Percentiles rank a stretch among this genome's conserved stretches.
These are phyloP conservation scores for Cosmia trapezina DNA, from an alignment of 2,888 invertebrate species.

Conservation along the genomic window DNA sequence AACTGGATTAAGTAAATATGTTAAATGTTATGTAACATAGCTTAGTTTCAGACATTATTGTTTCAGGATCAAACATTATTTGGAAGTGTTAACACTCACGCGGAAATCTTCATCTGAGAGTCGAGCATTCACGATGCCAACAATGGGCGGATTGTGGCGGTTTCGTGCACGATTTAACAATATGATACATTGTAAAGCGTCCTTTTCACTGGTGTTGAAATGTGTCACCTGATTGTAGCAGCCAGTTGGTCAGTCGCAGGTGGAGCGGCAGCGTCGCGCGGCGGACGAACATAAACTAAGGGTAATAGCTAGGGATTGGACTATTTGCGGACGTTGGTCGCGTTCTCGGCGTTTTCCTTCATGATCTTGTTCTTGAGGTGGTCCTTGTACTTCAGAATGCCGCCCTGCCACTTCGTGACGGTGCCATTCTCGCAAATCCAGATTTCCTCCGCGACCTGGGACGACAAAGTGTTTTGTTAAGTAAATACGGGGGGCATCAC, in stretches of 20 bases:
- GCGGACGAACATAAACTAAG: slow-evolving; percentile 60
- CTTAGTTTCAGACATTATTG: slow-evolving; percentile 26
- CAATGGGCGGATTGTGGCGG: not conserved
- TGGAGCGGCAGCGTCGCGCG: slow-evolving; percentile 61
- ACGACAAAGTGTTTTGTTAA: slow-evolving; percentile 9
- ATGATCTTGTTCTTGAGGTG: slow-evolving; percentile 96
- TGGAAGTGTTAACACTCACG: not conserved
- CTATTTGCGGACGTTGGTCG: slow-evolving; percentile 87
- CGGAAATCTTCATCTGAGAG: slow-evolving; percentile 23
- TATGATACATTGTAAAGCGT: slow-evolving; percentile 17
- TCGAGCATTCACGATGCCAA: not conserved
- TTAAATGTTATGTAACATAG: slow-evolving; percentile 15
- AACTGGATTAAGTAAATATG: slow-evolving; percentile 40
- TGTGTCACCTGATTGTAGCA: slow-evolving; percentile 21
- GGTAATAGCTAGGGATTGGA: slow-evolving; percentile 63
- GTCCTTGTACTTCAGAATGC: slow-evolving; percentile 98
- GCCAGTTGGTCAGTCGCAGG: slow-evolving; percentile 43
- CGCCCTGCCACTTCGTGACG: slow-evolving; percentile 99
- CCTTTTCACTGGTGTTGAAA: slow-evolving; percentile 23
- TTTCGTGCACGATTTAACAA: slow-evolving; percentile 9
- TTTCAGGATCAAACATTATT: slow-evolving; percentile 8
- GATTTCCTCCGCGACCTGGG: slow-evolving; percentile 99
- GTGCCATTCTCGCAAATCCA: slow-evolving; percentile 99
- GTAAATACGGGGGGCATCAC: not conserved
- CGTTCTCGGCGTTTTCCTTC: slow-evolving; percentile 92